phyloP scores from a whole-genome alignment of 1,140 invertebrate genomes.

The Condylostylus longicornis region DNA sequence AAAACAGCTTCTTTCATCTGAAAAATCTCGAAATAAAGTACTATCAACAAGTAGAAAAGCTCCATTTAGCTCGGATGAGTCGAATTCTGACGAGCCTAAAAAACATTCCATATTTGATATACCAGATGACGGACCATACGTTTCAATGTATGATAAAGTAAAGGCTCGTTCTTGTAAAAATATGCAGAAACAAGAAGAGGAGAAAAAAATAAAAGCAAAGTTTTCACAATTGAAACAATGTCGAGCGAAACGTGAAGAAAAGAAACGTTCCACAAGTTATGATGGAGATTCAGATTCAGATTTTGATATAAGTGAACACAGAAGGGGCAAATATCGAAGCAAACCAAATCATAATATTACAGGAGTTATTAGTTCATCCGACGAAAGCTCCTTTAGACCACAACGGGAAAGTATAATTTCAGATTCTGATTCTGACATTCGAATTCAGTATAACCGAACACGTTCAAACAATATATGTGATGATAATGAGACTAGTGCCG shows the following conservation, averaged over 20 bases:
- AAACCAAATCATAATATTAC: conserved; percentile 16
- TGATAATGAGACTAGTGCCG: conserved; percentile 29
- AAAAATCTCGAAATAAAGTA: conserved; percentile 16
- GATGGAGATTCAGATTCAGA: conserved; percentile 66
- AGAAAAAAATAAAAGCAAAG: conserved; percentile 77
- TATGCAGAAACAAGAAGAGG: conserved; percentile 79
- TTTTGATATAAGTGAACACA: conserved; percentile 31
- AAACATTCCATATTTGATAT: conserved; percentile 89
- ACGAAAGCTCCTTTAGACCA: conserved; percentile 21
- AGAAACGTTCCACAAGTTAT: conserved; percentile 73
- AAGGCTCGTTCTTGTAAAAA: conserved; percentile 87
- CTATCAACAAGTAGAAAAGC: conserved; percentile 13
- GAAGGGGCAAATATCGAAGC: conserved; percentile 7
- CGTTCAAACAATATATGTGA: conserved; percentile 21
- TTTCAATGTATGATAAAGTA: conserved; percentile 97
- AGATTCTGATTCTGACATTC: conserved; percentile 27
- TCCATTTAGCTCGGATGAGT: conserved; percentile 35
- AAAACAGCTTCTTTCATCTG: conserved; percentile 9
- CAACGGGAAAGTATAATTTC: conserved; percentile 31
- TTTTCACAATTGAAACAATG: conserved; percentile 78
- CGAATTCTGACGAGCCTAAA: conserved; percentile 59
- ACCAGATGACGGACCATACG: conserved; percentile 78
- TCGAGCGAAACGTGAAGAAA: conserved; percentile 65
- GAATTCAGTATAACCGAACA: conserved; percentile 1
- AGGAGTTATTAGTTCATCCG: conserved; percentile 14